Percentiles rank a stretch among this genome's conserved stretches.
These are phyloP conservation scores for Galaxias olidus DNA, from an alignment of 2,797 vertebrate species.

Conservation along the genomic window DNA sequence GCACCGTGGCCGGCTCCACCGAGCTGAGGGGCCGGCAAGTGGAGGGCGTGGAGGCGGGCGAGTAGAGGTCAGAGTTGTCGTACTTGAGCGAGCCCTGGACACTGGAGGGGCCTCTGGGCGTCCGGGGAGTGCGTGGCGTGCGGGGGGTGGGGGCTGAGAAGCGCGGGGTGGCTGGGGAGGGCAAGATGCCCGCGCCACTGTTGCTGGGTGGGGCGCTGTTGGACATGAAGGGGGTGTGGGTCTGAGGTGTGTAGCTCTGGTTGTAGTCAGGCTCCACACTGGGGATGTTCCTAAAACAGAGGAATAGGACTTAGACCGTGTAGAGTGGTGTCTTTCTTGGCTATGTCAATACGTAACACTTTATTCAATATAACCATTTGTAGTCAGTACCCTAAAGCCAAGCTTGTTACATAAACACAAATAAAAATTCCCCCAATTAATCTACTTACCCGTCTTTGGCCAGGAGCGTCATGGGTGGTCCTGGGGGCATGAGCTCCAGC, in stretches of 20 bases:
- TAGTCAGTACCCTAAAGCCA: too few species aligned
- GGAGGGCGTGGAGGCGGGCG: slow-evolving; percentile 95
- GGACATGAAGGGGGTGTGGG: slow-evolving; percentile 91
- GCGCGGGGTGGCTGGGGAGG: slow-evolving; percentile 94
- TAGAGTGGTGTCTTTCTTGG: too few species aligned
- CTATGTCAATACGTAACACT: too few species aligned
- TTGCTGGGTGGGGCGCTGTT: slow-evolving; percentile 96
- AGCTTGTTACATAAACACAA: too few species aligned
- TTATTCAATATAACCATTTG: too few species aligned
- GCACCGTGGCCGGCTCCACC: slow-evolving; percentile 93
- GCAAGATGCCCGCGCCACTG: slow-evolving; percentile 87
- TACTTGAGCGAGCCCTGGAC: slow-evolving; percentile 96
- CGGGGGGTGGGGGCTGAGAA: slow-evolving; percentile 93
- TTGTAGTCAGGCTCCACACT: slow-evolving; percentile 97
- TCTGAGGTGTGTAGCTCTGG: slow-evolving; percentile 93
- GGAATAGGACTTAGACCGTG: too few species aligned
- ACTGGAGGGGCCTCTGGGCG: slow-evolving; percentile 92
- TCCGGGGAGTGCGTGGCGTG: slow-evolving; percentile 93
- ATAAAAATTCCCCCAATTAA: too few species aligned
- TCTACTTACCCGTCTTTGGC: slow-evolving; percentile 96
- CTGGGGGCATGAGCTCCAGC: slow-evolving; percentile 86
- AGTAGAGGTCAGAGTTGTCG: slow-evolving; percentile 96
- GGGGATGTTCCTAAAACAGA: slow-evolving; percentile 75
- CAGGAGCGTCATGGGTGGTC: slow-evolving; percentile 86
- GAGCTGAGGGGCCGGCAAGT: slow-evolving; percentile 95